Base-by-base conservation (phyloP, 2,797 vertebrate species). In the Darevskia nairensis region DNA sequence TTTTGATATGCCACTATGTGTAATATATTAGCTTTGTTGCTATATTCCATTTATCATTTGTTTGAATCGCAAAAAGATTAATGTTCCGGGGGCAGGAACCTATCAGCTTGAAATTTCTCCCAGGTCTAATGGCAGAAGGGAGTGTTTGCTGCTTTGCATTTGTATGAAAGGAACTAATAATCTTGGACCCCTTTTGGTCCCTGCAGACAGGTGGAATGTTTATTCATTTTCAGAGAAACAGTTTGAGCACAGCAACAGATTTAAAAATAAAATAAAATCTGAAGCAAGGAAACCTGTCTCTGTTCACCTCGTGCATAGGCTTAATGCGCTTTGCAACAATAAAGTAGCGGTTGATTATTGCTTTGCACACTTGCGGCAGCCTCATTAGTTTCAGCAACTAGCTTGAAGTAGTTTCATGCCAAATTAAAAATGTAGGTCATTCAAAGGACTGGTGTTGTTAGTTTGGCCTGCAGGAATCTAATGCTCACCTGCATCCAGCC, bases 371-470 rank as follows among this genome's bases (percentile, higher is more conserved):
- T 94, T 93, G 92, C 68, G 55, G 87, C 82, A 92, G 86, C 80
- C 91, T 96, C 95, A 94, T 97, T 96, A 96, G 90, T 96, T 96
- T 96, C 94, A 91, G 90, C 93, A 64, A 23, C 89, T 94, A 93
- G 90, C 87, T 96, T 95, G 87, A 90, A 93, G 91, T 93, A 90
- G 90, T 95, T 96, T 95, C 91, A 93, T 95, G 94, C 88, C 92
- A 95, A 96, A 96, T 96, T 96, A 94, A 96, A 96, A 96, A 94
- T 92, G 90, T 92, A 94, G 95, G 95, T 96, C 93, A 95, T 95
- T 96, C 90, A 95, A 94, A 96, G 93, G 94, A 96, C 94, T 95
- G 94, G 94, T 92, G 82, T 84, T 90, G 82, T 90, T 92, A 92
- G 76, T 95, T 94, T 91, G 93, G 75, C 84, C 82, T 92, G 91